Percentiles rank a stretch among this genome's conserved stretches.
phyloP scores from a whole-genome alignment of 92 coral and sea anemone genomes.

The Siderastrea radians region DNA sequence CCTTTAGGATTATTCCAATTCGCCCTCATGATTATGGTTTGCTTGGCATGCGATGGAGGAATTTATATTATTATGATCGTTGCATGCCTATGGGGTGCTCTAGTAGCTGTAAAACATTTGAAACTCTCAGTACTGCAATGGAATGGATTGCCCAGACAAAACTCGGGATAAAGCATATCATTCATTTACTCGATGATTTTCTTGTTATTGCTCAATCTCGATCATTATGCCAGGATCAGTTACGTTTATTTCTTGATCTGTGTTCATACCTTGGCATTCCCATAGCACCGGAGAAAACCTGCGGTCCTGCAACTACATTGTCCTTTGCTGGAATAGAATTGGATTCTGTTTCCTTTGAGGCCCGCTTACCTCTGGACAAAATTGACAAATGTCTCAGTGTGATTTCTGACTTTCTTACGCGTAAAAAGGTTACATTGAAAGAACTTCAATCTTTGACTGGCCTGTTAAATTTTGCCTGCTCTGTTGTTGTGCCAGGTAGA shows the following conservation, averaged over 20 bases:
- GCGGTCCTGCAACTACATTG: slow-evolving; percentile 47
- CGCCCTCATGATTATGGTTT: no score
- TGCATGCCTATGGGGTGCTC: slow-evolving; percentile 84
- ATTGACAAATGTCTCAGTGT: no score
- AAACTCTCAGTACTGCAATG: slow-evolving; percentile 78
- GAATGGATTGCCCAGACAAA: slow-evolving; percentile 76
- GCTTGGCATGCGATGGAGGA: no score
- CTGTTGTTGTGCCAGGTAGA: no score
- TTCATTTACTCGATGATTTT: slow-evolving; percentile 76
- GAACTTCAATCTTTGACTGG: no score
- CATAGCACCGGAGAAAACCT: slow-evolving; percentile 73
- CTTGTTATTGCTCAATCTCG: slow-evolving; percentile 59
- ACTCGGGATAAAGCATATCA: slow-evolving; percentile 41
- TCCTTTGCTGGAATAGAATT: slow-evolving; percentile 74
- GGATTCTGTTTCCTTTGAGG: slow-evolving; percentile 60
- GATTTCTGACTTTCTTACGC: no score
- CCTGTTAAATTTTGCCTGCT: no score
- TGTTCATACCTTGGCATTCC: slow-evolving; percentile 68
- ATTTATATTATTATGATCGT: no score
- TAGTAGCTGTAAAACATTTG: slow-evolving; percentile 77
- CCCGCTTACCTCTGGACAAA: slow-evolving; percentile 63
- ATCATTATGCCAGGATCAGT: slow-evolving; percentile 39
- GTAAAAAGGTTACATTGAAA: no score
- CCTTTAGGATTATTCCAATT: no score
- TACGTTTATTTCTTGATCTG: slow-evolving; percentile 33